Conservation (phyloP, 2,113 vertebrate genomes). For the Limnothrissa miodon region DNA sequence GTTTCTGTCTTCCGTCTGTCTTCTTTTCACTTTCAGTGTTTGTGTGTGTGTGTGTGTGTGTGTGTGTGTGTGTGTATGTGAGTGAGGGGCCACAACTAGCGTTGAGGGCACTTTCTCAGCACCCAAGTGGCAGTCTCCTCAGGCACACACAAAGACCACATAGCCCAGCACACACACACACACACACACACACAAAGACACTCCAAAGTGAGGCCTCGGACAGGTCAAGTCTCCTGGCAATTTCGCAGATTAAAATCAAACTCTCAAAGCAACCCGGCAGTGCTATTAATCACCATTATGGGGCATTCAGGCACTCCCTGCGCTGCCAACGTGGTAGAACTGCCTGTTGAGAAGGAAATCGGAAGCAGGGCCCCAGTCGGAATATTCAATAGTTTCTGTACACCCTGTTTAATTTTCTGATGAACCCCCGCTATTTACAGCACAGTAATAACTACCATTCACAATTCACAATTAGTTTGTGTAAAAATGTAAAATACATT, state of each 20-base stretch:
- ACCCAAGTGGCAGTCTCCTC: slow-evolving; percentile 31
- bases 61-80: not conserved
- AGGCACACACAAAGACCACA: slow-evolving; percentile 24
- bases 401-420: no score
- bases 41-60: not conserved
- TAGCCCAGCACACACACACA: slow-evolving; percentile 12
- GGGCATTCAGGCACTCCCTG: slow-evolving; percentile 5
- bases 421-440: no score
- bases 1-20: no score
- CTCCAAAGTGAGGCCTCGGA: not conserved
- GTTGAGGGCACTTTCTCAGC: slow-evolving; percentile 39
- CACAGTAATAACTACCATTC: no score
- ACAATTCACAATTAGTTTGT: no score
- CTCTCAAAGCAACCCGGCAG: slow-evolving; percentile 26
- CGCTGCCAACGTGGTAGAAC: not conserved
- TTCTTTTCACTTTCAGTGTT: not conserved
- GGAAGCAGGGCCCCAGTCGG: not conserved
- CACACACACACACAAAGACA: slow-evolving; percentile 24
- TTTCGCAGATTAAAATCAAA: slow-evolving; percentile 42
- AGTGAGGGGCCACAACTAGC: not conserved
- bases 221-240: slow-evolving; percentile 23
- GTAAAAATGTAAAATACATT: no score
- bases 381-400: no score
- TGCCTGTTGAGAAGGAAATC: not conserved
- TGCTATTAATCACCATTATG: slow-evolving; percentile 47